Evolutionary conservation across 2,113 vertebrate species (phyloP).

Genomic region (Thryonomys swinderianus): DNA sequence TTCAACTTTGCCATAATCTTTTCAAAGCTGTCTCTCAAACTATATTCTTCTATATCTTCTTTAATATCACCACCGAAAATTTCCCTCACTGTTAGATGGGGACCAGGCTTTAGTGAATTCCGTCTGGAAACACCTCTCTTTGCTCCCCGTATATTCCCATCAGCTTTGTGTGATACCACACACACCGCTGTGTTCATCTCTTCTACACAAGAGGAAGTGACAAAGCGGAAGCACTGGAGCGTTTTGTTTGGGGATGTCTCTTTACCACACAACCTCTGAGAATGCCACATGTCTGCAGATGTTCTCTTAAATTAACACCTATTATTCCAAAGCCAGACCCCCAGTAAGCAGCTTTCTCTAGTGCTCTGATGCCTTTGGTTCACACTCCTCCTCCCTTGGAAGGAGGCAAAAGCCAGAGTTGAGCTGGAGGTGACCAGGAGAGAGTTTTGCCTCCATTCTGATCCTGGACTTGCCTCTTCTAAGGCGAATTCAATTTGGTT

Average conservation of each 20-base stretch:
- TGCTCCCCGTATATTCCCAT: slow-evolving; percentile 96
- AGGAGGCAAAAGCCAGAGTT: too few species aligned
- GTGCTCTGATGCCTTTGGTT: slow-evolving; percentile 96
- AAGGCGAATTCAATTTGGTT: too few species aligned
- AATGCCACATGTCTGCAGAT: slow-evolving; percentile 90
- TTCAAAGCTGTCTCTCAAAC: slow-evolving; percentile 97
- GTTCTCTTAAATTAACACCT: slow-evolving; percentile 96
- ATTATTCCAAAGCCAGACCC: slow-evolving; percentile 98
- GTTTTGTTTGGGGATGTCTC: too few species aligned
- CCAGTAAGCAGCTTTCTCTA: slow-evolving; percentile 98
- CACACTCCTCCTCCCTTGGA: slow-evolving; percentile 31
- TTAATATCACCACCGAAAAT: slow-evolving; percentile 99
- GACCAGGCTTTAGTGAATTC: slow-evolving; percentile 98
- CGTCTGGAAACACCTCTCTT: slow-evolving; percentile 98
- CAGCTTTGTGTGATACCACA: slow-evolving; percentile 95
- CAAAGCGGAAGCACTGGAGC: too few species aligned
- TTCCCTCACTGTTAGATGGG: slow-evolving; percentile 98
- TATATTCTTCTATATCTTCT: slow-evolving; percentile 97
- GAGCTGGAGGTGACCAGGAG: too few species aligned
- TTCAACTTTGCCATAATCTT: slow-evolving; percentile 93
- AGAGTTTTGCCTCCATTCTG: too few species aligned
- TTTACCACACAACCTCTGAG: slow-evolving; percentile 85
- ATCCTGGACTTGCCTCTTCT: too few species aligned
- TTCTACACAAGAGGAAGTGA: slow-evolving; percentile 83
- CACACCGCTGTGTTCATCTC: slow-evolving; percentile 97